Evolutionary conservation across 2,888 invertebrate species (phyloP).

Genomic region (Ophonus ardosiacus): DNA sequence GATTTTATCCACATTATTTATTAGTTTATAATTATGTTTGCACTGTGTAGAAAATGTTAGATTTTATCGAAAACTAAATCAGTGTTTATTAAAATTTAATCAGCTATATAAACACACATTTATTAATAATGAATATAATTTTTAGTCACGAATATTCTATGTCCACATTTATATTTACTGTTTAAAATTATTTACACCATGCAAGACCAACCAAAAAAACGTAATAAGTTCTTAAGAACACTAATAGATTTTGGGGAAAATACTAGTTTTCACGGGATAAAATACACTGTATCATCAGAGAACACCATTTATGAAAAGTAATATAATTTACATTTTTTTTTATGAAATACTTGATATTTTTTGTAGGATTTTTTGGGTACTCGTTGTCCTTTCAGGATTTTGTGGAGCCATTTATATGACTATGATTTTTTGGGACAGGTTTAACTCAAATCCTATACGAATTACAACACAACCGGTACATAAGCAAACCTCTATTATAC

Average conservation of each 20-base stretch:
- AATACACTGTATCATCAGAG: constrained; percentile 70
- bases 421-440: constrained; percentile 72
- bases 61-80: not conserved
- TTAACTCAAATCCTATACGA: constrained; percentile 72
- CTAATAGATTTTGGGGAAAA: constrained; percentile 72
- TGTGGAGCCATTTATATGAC: constrained; percentile 72
- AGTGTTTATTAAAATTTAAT: not conserved
- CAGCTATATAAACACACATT: not conserved
- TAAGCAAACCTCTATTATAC: constrained; percentile 70
- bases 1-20: not conserved
- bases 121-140: constrained; percentile 4
- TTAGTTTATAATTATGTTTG: not conserved
- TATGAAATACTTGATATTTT: not conserved
- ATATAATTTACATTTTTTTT: not conserved
- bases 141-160: not conserved
- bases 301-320: constrained; percentile 69
- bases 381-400: constrained; percentile 69
- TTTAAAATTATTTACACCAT: not conserved
- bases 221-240: constrained; percentile 67
- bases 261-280: constrained; percentile 72
- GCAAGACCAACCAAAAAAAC: constrained; percentile 48
- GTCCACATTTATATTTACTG: not conserved
- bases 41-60: not conserved
- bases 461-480: constrained; percentile 71
- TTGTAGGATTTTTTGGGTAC: constrained; percentile 71